phyloP scores from a whole-genome alignment of 2,797 vertebrate genomes.

The Myripristis murdjan region DNA sequence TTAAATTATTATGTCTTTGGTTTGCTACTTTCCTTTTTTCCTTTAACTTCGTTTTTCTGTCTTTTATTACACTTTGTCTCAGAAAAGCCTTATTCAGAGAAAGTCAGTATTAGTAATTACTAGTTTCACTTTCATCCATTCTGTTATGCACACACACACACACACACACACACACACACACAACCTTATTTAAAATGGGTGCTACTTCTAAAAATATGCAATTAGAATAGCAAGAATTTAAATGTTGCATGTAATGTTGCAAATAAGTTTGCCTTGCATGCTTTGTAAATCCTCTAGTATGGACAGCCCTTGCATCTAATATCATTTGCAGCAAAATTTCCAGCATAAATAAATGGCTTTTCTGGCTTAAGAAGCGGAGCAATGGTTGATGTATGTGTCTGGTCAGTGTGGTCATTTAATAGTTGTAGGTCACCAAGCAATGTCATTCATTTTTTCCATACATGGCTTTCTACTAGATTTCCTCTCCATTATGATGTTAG shows the following conservation, averaged over 20 bases:
- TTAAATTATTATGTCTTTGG: no score
- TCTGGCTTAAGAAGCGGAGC: background rate
- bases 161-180: no score
- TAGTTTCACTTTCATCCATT: no score
- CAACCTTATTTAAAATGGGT: background rate
- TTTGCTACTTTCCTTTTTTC: no score
- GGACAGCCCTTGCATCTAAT: no score
- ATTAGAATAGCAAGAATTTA: background rate
- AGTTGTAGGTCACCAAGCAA: no score
- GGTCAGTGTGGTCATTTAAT: background rate
- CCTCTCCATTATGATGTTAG: background rate
- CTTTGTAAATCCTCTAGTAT: background rate
- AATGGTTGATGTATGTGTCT: background rate
- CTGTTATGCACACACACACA: no score
- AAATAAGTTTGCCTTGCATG: background rate
- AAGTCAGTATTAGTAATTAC: no score
- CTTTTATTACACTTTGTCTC: no score
- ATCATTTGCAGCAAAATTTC: background rate
- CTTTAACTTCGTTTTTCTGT: no score
- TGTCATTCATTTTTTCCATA: background rate
- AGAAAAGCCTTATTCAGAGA: no score
- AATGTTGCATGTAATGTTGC: background rate
- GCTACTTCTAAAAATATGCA: constrained; percentile 8
- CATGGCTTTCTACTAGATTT: background rate
- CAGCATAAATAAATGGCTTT: background rate